These are phyloP conservation scores for Mico argentatus DNA, from an alignment of 2,797 vertebrate genomes.

Conservation along the genomic window DNA sequence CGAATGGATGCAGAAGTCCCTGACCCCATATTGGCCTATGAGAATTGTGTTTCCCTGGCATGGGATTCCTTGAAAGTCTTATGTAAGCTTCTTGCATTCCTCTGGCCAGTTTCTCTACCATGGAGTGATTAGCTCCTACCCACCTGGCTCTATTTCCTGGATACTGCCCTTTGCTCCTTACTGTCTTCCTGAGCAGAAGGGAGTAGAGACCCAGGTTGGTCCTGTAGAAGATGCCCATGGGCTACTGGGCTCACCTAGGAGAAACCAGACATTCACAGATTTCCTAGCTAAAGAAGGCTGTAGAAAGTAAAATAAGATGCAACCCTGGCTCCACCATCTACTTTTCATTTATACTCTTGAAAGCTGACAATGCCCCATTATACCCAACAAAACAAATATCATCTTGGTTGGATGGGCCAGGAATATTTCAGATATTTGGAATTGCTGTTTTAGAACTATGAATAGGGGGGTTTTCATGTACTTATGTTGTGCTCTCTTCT, in stretches of 20 bases:
- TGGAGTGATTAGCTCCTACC: neutral
- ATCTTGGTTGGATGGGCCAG: conserved; percentile 3
- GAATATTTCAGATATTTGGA: neutral
- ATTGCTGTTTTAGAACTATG: conserved; percentile 21
- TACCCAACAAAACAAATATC: neutral
- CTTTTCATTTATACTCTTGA: neutral
- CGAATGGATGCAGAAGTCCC: neutral
- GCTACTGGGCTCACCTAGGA: neutral
- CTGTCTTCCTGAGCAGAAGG: neutral
- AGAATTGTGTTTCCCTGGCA: neutral
- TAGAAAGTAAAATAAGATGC: neutral
- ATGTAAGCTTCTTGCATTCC: neutral
- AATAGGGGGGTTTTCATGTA: conserved; percentile 34
- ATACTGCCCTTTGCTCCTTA: neutral
- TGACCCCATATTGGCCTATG: neutral
- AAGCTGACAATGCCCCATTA: neutral
- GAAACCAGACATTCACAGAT: neutral
- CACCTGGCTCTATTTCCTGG: neutral
- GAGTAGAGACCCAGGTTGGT: neutral
- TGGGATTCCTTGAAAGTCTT: neutral
- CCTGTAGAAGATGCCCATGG: neutral
- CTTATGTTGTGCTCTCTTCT: conserved; percentile 72
- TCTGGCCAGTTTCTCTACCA: neutral
- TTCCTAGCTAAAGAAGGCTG: neutral
- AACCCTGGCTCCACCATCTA: neutral